Conservation (phyloP, 1,140 invertebrate species). For the Artemia franciscana region DNA sequence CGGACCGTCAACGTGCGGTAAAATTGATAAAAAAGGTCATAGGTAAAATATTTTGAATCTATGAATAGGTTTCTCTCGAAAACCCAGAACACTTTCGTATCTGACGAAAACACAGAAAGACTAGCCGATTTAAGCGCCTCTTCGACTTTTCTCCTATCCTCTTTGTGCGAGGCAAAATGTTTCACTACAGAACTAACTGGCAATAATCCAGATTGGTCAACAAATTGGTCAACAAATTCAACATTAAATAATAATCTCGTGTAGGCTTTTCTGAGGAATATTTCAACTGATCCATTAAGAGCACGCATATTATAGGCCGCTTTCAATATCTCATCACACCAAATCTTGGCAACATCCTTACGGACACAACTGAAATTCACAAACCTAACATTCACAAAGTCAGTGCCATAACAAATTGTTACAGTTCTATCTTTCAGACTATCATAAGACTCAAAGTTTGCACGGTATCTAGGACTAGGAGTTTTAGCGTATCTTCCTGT, state of each 20-base stretch:
- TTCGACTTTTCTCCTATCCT: conserved; percentile 76
- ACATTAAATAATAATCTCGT: conserved; percentile 61
- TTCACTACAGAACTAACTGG: conserved; percentile 40
- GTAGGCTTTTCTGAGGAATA: conserved; percentile 71
- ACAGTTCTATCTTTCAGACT: conserved; percentile 85
- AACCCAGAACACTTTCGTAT: too few relatives aligned
- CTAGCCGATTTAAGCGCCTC: conserved; percentile 67
- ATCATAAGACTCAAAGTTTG: conserved; percentile 63
- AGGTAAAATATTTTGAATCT: conserved; percentile 58
- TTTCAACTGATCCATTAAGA: conserved; percentile 59
- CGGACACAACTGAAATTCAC: conserved; percentile 78
- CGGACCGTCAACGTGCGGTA: conserved; percentile 70
- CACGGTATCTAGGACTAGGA: conserved; percentile 51
- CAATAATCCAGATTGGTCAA: conserved; percentile 55
- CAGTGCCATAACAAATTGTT: conserved; percentile 65
- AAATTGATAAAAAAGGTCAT: conserved; percentile 80
- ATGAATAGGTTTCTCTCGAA: conserved; percentile 48
- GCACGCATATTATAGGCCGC: conserved; percentile 72
- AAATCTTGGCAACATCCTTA: conserved; percentile 68
- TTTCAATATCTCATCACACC: conserved; percentile 68
- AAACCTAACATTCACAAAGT: conserved; percentile 77
- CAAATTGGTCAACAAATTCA: too few relatives aligned
- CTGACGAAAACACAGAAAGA: conserved; percentile 3
- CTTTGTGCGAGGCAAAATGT: conserved; percentile 63
- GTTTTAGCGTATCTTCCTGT: conserved; percentile 71